A percentile compares a stretch with the other conserved stretches of the same genome.
Evolutionary conservation across 1,140 invertebrate species (phyloP).

Genomic region (Tachypleus tridentatus): DNA sequence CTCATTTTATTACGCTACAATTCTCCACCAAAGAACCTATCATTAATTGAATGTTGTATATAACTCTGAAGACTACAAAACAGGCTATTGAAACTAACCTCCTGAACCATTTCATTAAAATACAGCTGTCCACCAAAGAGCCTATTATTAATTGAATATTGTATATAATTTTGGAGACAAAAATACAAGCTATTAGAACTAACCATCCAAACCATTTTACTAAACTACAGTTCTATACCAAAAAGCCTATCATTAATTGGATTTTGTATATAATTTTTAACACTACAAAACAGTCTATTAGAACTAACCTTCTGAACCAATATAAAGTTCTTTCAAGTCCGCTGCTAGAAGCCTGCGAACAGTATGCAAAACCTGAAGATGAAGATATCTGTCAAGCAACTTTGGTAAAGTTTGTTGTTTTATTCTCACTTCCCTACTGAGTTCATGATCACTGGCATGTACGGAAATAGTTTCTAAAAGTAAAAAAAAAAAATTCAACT

Average conservation of each 20-base stretch:
- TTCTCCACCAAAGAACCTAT: too few relatives aligned
- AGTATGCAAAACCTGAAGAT: conserved; percentile 62
- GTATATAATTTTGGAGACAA: conserved; percentile 18
- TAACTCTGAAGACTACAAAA: too few relatives aligned
- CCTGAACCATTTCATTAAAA: too few relatives aligned
- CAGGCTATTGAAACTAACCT: too few relatives aligned
- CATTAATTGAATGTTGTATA: too few relatives aligned
- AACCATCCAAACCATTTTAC: conserved; percentile 39
- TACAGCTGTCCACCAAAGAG: conserved; percentile 53
- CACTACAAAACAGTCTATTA: conserved; percentile 2
- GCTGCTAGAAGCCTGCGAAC: conserved; percentile 70
- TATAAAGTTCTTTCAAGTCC: conserved; percentile 65
- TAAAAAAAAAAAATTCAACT: conserved; percentile 7
- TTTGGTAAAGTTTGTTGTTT: conserved; percentile 28
- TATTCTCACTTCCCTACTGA: too few relatives aligned
- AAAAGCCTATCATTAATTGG: conserved; percentile 29
- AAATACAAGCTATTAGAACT: conserved; percentile 3
- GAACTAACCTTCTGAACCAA: conserved; percentile 30
- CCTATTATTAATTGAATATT: conserved; percentile 27
- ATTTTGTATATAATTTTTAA: conserved; percentile 23
- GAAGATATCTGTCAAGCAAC: conserved; percentile 60
- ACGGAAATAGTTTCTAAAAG: too few relatives aligned
- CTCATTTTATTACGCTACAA: too few relatives aligned
- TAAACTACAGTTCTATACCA: conserved; percentile 55
- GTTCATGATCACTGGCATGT: too few relatives aligned